Conservation (phyloP, 2,888 invertebrate species). For the Amphiduros pacificus region DNA sequence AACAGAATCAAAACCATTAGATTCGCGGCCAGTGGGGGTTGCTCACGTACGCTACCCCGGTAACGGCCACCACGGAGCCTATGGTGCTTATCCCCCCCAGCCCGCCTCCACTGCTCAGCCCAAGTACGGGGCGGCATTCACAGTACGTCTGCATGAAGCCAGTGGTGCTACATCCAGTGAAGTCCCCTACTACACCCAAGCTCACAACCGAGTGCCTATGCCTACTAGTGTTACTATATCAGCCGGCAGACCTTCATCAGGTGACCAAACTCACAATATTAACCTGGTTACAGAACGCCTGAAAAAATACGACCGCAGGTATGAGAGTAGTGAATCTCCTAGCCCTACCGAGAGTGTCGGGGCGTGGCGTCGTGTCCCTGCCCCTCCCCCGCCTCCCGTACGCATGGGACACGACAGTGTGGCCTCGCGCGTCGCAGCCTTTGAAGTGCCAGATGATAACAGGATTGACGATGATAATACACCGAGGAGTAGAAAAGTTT, state of each 20-base stretch:
- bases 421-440: conserved; percentile 50
- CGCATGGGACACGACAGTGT: conserved; percentile 40
- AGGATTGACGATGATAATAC: conserved; percentile 1
- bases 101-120: no score
- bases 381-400: neutral
- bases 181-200: neutral
- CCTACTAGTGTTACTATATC: conserved; percentile 9
- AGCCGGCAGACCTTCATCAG: conserved; percentile 6
- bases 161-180: neutral
- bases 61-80: no score
- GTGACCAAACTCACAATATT: conserved; percentile 9
- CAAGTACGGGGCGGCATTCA: conserved; percentile 5
- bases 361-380: conserved; percentile 1
- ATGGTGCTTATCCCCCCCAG: no score
- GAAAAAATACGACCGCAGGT: conserved; percentile 28
- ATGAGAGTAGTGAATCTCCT: conserved; percentile 19
- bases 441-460: conserved; percentile 37
- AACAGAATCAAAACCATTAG: no score
- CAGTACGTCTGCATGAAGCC: conserved; percentile 7
- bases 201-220: neutral
- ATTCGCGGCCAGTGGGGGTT: no score
- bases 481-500: neutral
- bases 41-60: no score
- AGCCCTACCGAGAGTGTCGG: conserved; percentile 3
- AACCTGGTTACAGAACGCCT: conserved; percentile 27